Percentiles rank a stretch among this genome's conserved stretches.
Evolutionary conservation across 1,140 invertebrate species (phyloP).

Genomic region (Drosophila triauraria): DNA sequence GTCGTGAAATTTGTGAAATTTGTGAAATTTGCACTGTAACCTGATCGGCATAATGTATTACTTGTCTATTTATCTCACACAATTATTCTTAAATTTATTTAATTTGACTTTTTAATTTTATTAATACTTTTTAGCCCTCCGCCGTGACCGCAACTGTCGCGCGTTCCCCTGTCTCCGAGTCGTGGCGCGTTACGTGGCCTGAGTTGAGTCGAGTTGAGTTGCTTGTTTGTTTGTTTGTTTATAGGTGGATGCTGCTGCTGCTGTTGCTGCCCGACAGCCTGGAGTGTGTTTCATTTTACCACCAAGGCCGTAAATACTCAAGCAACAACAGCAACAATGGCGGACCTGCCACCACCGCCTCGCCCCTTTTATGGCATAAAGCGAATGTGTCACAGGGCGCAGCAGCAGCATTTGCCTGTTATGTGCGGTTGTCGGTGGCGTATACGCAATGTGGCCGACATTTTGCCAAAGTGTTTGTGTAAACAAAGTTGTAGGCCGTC

Average conservation of each 20-base stretch:
- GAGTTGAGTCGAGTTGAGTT: constrained; percentile 22
- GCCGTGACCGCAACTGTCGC: constrained; percentile 4
- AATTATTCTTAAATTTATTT: too few relatives aligned
- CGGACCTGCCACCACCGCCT: neutral
- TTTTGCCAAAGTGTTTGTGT: constrained; percentile 77
- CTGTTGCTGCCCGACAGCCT: constrained; percentile 4
- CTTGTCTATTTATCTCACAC: too few relatives aligned
- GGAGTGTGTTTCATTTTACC: constrained; percentile 64
- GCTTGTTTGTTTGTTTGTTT: constrained; percentile 39
- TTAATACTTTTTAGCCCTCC: constrained; percentile 9
- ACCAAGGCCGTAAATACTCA: constrained; percentile 67
- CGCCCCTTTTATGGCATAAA: constrained; percentile 1
- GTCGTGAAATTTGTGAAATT: too few relatives aligned
- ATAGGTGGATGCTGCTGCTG: constrained; percentile 36
- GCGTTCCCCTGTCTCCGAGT: constrained; percentile 15
- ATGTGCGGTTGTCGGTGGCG: constrained; percentile 51
- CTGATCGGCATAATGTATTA: too few relatives aligned
- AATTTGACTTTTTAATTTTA: too few relatives aligned
- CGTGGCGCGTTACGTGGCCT: constrained; percentile 11
- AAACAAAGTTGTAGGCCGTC: constrained; percentile 75
- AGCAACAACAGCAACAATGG: constrained; percentile 41
- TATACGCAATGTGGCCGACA: constrained; percentile 74
- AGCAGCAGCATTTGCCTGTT: constrained; percentile 56
- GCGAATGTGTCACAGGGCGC: constrained; percentile 55
- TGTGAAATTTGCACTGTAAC: too few relatives aligned